Conservation (phyloP, 2,113 vertebrate genomes). For the Gymnogyps californianus region DNA sequence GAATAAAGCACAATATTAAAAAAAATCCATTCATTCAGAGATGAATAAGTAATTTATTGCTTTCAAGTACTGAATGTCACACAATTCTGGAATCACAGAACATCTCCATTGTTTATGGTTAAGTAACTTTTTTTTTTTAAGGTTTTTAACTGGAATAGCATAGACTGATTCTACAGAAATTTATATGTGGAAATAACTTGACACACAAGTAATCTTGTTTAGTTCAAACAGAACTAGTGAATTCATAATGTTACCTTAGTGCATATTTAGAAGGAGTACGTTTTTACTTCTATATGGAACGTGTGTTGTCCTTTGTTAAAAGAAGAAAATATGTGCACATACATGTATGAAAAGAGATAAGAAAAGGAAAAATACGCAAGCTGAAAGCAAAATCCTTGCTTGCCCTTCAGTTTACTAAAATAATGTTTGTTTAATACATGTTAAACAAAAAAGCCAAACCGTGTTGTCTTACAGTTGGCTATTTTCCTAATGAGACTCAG, state of each 20-base stretch:
- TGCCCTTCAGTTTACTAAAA: not conserved
- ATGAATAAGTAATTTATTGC: not conserved
- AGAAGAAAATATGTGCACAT: not conserved
- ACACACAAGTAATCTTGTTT: not conserved
- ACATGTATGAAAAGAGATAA: not conserved
- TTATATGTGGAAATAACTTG: not conserved
- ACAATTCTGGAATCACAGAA: not conserved
- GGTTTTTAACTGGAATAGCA: not conserved
- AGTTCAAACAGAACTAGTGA: not conserved
- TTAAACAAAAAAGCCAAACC: not conserved
- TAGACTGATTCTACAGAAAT: not conserved
- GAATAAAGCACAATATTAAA: not conserved
- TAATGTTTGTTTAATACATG: not conserved
- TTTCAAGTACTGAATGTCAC: not conserved
- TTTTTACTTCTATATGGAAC: not conserved
- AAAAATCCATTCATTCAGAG: not conserved
- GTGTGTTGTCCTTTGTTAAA: not conserved
- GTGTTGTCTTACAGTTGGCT: not conserved
- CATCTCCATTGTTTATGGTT: not conserved
- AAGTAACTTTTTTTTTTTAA: not conserved
- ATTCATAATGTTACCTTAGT: not conserved
- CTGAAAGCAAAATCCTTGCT: not conserved
- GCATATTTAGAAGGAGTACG: not conserved
- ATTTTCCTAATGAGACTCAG: not conserved
- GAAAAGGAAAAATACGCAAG: not conserved